Percentiles rank a stretch among this genome's conserved stretches.
Conservation (phyloP, 2,113 vertebrate genomes). For the Chroicocephalus ridibundus region DNA sequence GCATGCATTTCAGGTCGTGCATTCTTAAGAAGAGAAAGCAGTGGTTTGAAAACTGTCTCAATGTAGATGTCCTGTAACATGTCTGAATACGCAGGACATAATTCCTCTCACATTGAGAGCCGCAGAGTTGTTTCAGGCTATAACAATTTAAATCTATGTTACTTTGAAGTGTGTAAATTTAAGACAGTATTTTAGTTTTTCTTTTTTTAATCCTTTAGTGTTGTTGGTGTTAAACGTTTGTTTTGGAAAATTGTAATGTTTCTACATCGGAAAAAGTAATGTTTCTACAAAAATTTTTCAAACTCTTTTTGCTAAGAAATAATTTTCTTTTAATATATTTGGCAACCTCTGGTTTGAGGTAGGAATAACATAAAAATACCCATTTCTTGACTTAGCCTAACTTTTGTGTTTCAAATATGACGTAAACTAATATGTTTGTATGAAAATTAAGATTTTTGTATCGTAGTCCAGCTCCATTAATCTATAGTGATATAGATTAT, state of each 20-base stretch:
- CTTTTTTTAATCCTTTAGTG: background rate
- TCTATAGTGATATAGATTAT: background rate
- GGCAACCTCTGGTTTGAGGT: background rate
- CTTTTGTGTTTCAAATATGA: background rate
- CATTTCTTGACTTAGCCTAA: background rate
- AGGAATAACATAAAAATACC: background rate
- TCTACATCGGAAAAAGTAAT: background rate
- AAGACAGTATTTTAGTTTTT: background rate
- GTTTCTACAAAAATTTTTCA: background rate
- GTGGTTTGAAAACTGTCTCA: background rate
- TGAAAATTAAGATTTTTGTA: background rate
- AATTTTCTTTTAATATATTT: background rate
- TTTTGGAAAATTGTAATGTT: background rate
- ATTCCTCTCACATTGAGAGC: background rate
- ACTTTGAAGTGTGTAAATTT: background rate
- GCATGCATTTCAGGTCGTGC: background rate
- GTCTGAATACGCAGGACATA: constrained; percentile 17
- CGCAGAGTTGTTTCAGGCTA: constrained; percentile 25
- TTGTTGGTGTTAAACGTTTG: background rate
- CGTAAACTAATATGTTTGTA: background rate
- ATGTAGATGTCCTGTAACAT: background rate
- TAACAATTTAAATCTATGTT: background rate
- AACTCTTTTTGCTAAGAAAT: background rate
- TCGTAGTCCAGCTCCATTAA: background rate
- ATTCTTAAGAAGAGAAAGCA: background rate